Base-by-base conservation (phyloP, 35 echinoderm and acorn worm species). In the Diadema setosum region DNA sequence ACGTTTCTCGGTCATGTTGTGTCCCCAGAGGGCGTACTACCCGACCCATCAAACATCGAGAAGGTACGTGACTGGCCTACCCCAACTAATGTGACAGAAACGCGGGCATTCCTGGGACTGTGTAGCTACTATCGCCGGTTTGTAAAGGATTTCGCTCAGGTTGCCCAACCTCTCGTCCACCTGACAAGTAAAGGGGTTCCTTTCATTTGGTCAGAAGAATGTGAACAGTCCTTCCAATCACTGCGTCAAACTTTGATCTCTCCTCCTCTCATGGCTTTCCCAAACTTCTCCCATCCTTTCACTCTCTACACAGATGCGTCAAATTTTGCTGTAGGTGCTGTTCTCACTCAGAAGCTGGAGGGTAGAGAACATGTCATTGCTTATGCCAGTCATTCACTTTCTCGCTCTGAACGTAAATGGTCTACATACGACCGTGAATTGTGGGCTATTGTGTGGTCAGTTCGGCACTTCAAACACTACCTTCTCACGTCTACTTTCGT, bases 381-480 rank as follows among this genome's bases (percentile, higher is more conserved):
- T 23, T 94, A 90, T 55, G 81, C 64, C 2, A 90, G 92, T 85
- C 80, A 90, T 29, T 34, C 42, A 7, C 73, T 94, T 4, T 41
- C 59, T 18, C 8, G 6, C 8, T 0, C 30, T 20, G 92, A 90
- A 45, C 16, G 64, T 9, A 40, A 48, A 5, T 94, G 80, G 58
- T 84, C 61, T 9, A 82, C 80, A 3, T 89, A 81, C 84, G 78
- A 56, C 46, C 12, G 55, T 9, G 83, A 87, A 58, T 30, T 87
- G 5, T 86, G 24, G 14, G 83, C 90, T 9, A 78, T 92, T 35
- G 90, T 92, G 2, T 81, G 90, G 83, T 32, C 84, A 31, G 80
- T 92, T 0, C 60, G 83, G 36, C 90, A 94, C 35, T 94, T 89
- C 50, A 18, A 46, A 0, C 92, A 94, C n/a, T 94, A 94, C 40